Evolutionary conservation across 2,888 invertebrate species (phyloP), one percentile per base, ranked within the genome.

Genomic region (Saturnia japonica): DNA sequence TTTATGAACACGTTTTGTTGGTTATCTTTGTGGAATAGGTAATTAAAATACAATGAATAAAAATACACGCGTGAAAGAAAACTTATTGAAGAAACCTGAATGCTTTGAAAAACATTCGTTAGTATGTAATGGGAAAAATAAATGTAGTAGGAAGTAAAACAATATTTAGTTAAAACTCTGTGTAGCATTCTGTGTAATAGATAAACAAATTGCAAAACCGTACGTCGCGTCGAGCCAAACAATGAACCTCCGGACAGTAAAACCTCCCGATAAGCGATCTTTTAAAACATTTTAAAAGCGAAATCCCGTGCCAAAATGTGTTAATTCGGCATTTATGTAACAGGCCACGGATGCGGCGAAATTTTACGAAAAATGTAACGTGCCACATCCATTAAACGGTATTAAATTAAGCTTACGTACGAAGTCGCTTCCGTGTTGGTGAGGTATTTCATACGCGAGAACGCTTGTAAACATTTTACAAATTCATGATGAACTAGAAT

Each of bases 281-380:
- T 89, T 83, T 82, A 85, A 85, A 84, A 87, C 86, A 87, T 86
- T 85, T 83, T 85, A 83, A 87, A 88, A 85, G 80, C 85, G 75
- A 82, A 82, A 82, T 82, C 77, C 80, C 76, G 85, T 88, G 88
- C 88, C 87, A 88, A 90, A 88, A 89, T 86, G 83, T 86, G 87
- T 88, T 89, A 88, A 89, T 88, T 86, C 84, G 74, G 80, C 86
- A 85, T 84, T 85, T 84, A 83, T 77, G 82, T 83, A 84, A 82
- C 83, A 79, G 74, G 78, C 76, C 80, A 76, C 79, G 80, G 77
- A 82, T 79, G 82, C 77, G 77, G 82, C 74, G 81, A 85, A 84
- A 87, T 83, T 82, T 82, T 80, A 78, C 80, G 83, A 80, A 87
- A 86, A 86, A 87, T 83, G 74, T 81, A 76, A 80, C 82, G 78